A percentile compares a stretch with the other conserved stretches of the same genome.
Evolutionary conservation across 2,797 vertebrate genomes (phyloP).

Genomic region (Allobates femoralis): DNA sequence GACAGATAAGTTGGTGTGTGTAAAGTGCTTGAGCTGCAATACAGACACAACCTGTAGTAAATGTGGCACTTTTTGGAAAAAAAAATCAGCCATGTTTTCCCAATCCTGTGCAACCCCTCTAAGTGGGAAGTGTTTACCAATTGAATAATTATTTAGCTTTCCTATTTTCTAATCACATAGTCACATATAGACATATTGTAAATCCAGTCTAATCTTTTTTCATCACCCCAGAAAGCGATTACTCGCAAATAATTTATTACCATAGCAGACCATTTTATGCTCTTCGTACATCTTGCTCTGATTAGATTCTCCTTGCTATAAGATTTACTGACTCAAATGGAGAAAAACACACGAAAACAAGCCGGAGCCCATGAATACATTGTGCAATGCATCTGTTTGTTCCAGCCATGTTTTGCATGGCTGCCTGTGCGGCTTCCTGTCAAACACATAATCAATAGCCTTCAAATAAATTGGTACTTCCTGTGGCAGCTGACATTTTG

Average conservation of each 20-base stretch:
- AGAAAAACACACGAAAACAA: conserved; percentile 53
- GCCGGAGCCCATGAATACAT: conserved; percentile 52
- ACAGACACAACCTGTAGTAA: neutral
- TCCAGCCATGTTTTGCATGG: conserved; percentile 61
- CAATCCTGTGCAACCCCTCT: neutral
- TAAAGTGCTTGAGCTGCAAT: too few species aligned
- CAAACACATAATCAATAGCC: conserved; percentile 63
- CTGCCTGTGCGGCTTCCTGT: conserved; percentile 56
- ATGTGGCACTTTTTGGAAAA: neutral
- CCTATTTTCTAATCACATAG: neutral
- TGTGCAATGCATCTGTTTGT: conserved; percentile 54
- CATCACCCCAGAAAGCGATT: conserved; percentile 4
- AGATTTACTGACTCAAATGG: conserved; percentile 45
- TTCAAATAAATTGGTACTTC: conserved; percentile 64
- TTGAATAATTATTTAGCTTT: neutral
- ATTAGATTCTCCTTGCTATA: conserved; percentile 26
- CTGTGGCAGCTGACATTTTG: conserved; percentile 63
- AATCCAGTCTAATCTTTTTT: conserved; percentile 24
- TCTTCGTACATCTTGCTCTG: conserved; percentile 19
- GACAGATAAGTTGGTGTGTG: too few species aligned
- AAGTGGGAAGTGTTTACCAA: neutral
- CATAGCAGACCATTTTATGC: conserved; percentile 9
- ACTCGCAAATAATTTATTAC: neutral
- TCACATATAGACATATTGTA: conserved; percentile 25
- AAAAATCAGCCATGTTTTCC: neutral